A percentile compares a stretch with the other conserved stretches of the same genome.
These are phyloP conservation scores for rabbit (Oryctolagus cuniculus) DNA, from an alignment of 2,113 vertebrate species.

Conservation along the genomic window mOryCun1.1 NC_091443.1:20304501-20305000, in stretches of 20 bases:
- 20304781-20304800: background rate
- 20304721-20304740: conserved; percentile 73
- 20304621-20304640: conserved; percentile 60
- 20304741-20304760: conserved; percentile 75
- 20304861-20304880: background rate
- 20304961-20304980: background rate
- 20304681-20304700: conserved; percentile 77
- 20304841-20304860: conserved; percentile 3
- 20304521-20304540: conserved; percentile 25
- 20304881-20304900: conserved; percentile 24
- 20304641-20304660: conserved; percentile 62
- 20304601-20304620: conserved; percentile 48
- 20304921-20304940: background rate
- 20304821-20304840: background rate
- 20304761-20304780: conserved; percentile 71
- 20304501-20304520: background rate
- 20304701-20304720: conserved; percentile 78
- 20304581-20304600: background rate
- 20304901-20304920: background rate
- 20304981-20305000: no score
- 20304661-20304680: conserved; percentile 64
- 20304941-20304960: background rate
- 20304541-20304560: background rate
- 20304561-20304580: background rate
- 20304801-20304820: conserved; percentile 37